Evolutionary conservation across 2,888 invertebrate genomes (phyloP).

Genomic region (Epinotia bilunana): DNA sequence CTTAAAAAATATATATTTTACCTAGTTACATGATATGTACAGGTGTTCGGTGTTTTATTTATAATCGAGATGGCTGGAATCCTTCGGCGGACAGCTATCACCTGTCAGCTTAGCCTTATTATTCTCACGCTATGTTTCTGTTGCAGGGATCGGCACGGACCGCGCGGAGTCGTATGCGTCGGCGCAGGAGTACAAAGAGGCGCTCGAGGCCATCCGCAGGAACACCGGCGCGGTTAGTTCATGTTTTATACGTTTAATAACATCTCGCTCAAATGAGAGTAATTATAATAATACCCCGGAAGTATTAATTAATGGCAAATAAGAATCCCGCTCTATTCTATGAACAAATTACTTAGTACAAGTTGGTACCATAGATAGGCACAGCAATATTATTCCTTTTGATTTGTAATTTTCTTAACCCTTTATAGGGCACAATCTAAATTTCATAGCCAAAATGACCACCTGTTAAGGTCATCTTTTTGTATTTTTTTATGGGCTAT

Average conservation of each 20-base stretch:
- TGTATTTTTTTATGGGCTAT: too few species aligned
- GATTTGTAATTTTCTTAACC: too few species aligned
- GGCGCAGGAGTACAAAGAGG: constrained; percentile 78
- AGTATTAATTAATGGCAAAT: not conserved
- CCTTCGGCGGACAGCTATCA: constrained; percentile 4
- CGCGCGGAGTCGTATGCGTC: constrained; percentile 71
- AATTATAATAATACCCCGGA: constrained; percentile 25
- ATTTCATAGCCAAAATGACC: too few species aligned
- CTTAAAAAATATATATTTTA: not conserved
- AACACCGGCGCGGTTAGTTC: constrained; percentile 75
- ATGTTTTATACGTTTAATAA: constrained; percentile 33
- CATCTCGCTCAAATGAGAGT: constrained; percentile 27
- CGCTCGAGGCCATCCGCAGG: constrained; percentile 73
- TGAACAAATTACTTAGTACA: too few species aligned
- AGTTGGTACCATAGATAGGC: too few species aligned
- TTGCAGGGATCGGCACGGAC: constrained; percentile 72
- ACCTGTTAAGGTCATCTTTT: too few species aligned
- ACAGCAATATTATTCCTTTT: too few species aligned
- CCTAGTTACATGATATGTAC: not conserved
- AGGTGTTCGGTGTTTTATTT: constrained; percentile 5
- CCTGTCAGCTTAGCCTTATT: constrained; percentile 23
- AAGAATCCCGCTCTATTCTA: too few species aligned
- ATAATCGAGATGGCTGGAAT: not conserved
- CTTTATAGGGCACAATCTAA: too few species aligned
- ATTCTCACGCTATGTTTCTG: constrained; percentile 47